Base-by-base conservation (phyloP, 2,888 invertebrate species). In the Lasioglossum pauxillum region DNA sequence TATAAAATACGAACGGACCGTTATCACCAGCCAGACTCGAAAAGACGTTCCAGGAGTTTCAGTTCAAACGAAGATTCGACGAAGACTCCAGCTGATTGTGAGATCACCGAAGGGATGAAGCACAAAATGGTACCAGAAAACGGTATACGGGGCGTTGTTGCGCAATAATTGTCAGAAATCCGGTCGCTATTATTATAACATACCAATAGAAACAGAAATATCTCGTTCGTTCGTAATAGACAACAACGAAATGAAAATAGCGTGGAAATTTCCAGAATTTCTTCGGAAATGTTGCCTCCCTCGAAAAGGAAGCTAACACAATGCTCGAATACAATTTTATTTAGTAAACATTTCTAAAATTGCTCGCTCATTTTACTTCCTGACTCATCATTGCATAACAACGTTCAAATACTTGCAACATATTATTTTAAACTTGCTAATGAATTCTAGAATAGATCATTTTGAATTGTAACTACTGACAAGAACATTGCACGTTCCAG, bases 1-100 rank as follows among this genome's bases (percentile, higher is more conserved):
- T 92, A 92, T 92, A 92, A 92, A 92, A 88, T 80, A 46, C 69
- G 87, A 84, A 88, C 86, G 80, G 57, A 84, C 89, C 89, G 92
- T 92, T 92, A 92, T 90, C 80, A 83, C 76, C 82, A 75, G 77
- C 78, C 92, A 92, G 92, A 91, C 82, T 72, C 64, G 80, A 80
- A 88, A 83, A 89, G 85, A 76, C 83, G 77, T 35, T 85, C 64
- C 81, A n/a, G 69, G 82, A 81, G 87, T 57, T 87, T 74, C 67
- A 10, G 71, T 86, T 60, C 57, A 53, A 49, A 72, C 49, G 74
- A 35, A 72, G 69, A 78, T 60, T 35, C 10, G 14, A 31, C 46
- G 16, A 31, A 74, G 27, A 27, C 16, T 16, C 5, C 7, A 14
- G 64, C 27, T 53, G 23, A 53, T 53, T 23, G 23, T 3, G 27